Evolutionary conservation across 2,113 vertebrate species (phyloP), one percentile per base, ranked within the genome.

Genomic region (Ctenodactylus gundi): DNA sequence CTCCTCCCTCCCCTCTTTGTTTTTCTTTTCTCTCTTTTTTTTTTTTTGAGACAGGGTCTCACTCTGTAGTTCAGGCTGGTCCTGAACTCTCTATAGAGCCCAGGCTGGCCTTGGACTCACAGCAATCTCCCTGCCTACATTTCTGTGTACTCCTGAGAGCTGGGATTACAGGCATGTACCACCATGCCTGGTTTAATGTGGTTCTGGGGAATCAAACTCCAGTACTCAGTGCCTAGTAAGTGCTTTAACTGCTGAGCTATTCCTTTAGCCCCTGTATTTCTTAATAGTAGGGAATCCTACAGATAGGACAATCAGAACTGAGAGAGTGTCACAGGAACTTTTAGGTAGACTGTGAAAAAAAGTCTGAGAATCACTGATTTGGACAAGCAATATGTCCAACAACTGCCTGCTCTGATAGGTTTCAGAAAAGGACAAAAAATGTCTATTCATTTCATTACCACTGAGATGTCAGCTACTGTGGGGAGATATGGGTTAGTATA

Each of bases 361-460:
- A 78, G 41, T 41, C 68, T 77, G 70, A 95, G 70, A 77, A 91
- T 44, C 55, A 88, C 2, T 44, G 73, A 88, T 85, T 88, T 90
- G 65, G 60, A 78, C 11, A 93, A 85, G 14, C 23, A 85, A 78
- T 34, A 65, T 27, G 36, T 57, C 89, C 13, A 95, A 86, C 93
- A 49, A 89, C 21, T 67, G 20, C 7, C 60, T 76, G 31, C 58
- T 73, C 6, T 51, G 67, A 39, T 6, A n/a, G 65, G 23, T 91
- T 78, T 93, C 51, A 73, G 84, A 85, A 88, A 93, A 89, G 53
- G 34, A 93, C 17, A 82, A 88, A 77, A 85, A 76, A 65, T 14
- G 25, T 84, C 34, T 41, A 49, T 88, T 87, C n/a, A 84, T 75
- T 78, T 95, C 41, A 85, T 23, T 91, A 73, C 15, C 51, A 93